These are phyloP conservation scores for Salvator merianae DNA, from an alignment of 2,113 vertebrate species.

Conservation along the genomic window DNA sequence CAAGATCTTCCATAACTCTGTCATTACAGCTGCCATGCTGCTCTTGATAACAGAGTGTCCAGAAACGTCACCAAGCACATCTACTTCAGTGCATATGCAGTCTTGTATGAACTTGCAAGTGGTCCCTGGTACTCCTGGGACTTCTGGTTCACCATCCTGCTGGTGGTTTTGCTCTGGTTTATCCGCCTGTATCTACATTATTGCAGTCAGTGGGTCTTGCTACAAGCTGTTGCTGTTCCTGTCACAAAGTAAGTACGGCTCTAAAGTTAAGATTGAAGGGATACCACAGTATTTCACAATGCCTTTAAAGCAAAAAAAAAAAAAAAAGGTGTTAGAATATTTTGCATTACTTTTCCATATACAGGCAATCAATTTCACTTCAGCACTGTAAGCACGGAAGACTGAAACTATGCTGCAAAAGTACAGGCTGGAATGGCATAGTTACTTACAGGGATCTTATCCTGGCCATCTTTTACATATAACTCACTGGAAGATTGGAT, in stretches of 20 bases:
- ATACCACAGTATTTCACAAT: background rate
- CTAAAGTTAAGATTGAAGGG: background rate
- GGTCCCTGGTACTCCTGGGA: constrained; percentile 71
- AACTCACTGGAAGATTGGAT: no score
- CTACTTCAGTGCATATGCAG: constrained; percentile 66
- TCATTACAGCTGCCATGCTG: constrained; percentile 55
- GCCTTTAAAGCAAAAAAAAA: no score
- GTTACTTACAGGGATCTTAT: background rate
- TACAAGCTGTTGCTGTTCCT: constrained; percentile 84
- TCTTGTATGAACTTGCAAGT: constrained; percentile 80
- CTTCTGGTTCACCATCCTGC: constrained; percentile 78
- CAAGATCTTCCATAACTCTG: background rate
- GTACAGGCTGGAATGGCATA: background rate
- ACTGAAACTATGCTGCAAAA: background rate
- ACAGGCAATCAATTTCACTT: background rate
- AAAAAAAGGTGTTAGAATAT: background rate
- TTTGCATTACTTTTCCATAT: background rate
- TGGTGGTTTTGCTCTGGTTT: constrained; percentile 87
- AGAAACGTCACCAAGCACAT: constrained; percentile 56
- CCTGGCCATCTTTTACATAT: background rate
- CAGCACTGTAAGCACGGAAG: background rate
- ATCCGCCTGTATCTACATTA: constrained; percentile 92
- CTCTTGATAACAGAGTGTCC: constrained; percentile 1
- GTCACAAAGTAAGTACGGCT: constrained; percentile 87
- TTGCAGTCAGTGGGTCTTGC: constrained; percentile 92